These are phyloP conservation scores for Caradrina clavipalpis DNA, from an alignment of 2,888 invertebrate species.

Conservation along the genomic window DNA sequence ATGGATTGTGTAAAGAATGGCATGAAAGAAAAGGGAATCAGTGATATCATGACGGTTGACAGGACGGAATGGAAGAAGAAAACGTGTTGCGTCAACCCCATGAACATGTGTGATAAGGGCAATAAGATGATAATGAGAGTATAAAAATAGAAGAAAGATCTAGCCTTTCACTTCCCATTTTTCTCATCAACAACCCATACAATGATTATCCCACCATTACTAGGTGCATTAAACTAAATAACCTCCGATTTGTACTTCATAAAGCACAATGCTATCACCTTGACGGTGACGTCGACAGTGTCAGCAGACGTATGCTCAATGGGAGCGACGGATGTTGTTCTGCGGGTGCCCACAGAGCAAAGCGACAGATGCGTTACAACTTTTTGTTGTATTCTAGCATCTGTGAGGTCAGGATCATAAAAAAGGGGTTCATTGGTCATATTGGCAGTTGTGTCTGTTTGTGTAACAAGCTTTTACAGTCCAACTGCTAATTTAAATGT, in stretches of 20 bases:
- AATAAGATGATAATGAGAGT: neutral
- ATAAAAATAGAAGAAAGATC: neutral
- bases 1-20: no score
- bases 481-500: constrained; percentile 8
- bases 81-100: no score
- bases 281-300: constrained; percentile 67
- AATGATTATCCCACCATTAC: constrained; percentile 32
- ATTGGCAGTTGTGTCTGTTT: constrained; percentile 30
- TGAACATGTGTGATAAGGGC: no score
- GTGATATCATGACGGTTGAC: no score
- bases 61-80: no score
- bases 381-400: constrained; percentile 43
- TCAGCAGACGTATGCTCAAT: constrained; percentile 77
- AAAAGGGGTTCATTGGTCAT: constrained; percentile 39
- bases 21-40: no score
- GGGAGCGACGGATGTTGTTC: constrained; percentile 82
- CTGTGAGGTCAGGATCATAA: constrained; percentile 36
- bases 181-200: constrained; percentile 1
- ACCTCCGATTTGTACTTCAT: constrained; percentile 65
- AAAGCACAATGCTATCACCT: constrained; percentile 71
- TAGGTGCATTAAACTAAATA: constrained; percentile 58
- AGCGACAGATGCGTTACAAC: constrained; percentile 53
- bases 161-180: constrained; percentile 16
- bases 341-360: constrained; percentile 76
- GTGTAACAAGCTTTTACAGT: neutral